Base-by-base conservation (phyloP, 1,140 invertebrate species). In the Brachionus plicatilis region DNA sequence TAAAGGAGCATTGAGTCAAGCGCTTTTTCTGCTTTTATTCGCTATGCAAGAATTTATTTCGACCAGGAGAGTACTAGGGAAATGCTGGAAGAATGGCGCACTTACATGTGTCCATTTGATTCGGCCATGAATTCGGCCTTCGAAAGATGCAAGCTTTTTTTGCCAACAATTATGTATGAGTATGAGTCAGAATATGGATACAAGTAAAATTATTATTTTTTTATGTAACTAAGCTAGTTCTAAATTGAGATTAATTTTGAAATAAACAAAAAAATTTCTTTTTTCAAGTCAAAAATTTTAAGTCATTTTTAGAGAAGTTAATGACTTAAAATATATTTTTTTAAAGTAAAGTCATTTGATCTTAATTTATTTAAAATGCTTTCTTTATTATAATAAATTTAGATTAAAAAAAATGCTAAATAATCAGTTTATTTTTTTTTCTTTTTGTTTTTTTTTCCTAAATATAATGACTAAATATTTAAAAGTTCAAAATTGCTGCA, bases 41-140 rank as follows among this genome's bases (percentile, higher is more conserved):
- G 45, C 17, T 76, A 76, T 76, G 72, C 72, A 50, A 17, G 80
- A 14, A 60, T 93, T 47, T 95, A 94, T 89, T 95, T 95, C 87
- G 91, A 93, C 5, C 86, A 92, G 20, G 88, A 90, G 20, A 92
- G 95, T 1, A 96, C 95, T 0, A 92, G 93, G 89, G 95, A 97
- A 90, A 96, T 98, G 86, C 88, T 97, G 80, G 94, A 94, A 85
- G 93, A 95, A 89, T 92, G 94, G 86, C 90, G 93, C 78, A 95
- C 95, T 14, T 90, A 92, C 83, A 87, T 95, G 86, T 93, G 93
- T 90, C 92, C 94, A 83, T 91, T 89, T 88, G 90, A 94, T 88
- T 82, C 88, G 83, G 90, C 91, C 86, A 92, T 93, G 89, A 85
- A 90, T 45, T 88, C 91, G 85, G 91, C 91, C 3, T 90, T 95